Evolutionary conservation across 2,113 vertebrate species (phyloP), one percentile per base, ranked within the genome.

Genomic region (Corythoichthys haematopterus): DNA sequence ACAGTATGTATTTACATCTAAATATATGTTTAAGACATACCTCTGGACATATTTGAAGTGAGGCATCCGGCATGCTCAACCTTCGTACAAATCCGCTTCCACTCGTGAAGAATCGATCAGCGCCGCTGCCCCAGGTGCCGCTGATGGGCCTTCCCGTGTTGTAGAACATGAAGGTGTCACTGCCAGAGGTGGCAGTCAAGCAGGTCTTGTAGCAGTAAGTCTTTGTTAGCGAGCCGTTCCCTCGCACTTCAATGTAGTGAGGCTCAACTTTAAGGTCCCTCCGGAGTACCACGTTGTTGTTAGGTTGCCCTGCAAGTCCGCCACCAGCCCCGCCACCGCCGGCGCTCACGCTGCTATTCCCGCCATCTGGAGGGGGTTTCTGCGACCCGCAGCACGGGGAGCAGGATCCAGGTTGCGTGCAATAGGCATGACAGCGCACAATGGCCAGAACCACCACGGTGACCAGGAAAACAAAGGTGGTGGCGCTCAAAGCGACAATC

Each of bases 151-250:
- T 93, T 72, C 95, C 96, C 4, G 96, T 98, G 87, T 98, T 97
- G 91, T 98, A 98, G 92, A 99, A 99, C 96, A 99, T 97, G 89
- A 99, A 98, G 40, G 95, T 97, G 85, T 98, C 96, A 69, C 96
- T 98, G 90, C 95, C 96, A 3, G 96, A 98, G 37, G 96, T 95
- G 52, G 94, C 93, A 1, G 96, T 96, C 84, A 98, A 87, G 69
- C 95, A 98, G 61, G 96, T 95, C 88, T 98, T 99, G 89, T 99
- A 99, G 92, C 96, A 98, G 91, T 98, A 98, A 20, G 96, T 99
- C 91, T 98, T 98, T 35, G 97, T 97, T 57, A 98, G 91, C 55
- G 97, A 99, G 66, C 96, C 97, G 14, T 98, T 99, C 58, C 97
- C 97, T 59, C 96, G 91, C 75, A 99, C 95, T 79, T 98, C 96